Conservation (phyloP, 2,888 invertebrate genomes). For the Baronia brevicornis region DNA sequence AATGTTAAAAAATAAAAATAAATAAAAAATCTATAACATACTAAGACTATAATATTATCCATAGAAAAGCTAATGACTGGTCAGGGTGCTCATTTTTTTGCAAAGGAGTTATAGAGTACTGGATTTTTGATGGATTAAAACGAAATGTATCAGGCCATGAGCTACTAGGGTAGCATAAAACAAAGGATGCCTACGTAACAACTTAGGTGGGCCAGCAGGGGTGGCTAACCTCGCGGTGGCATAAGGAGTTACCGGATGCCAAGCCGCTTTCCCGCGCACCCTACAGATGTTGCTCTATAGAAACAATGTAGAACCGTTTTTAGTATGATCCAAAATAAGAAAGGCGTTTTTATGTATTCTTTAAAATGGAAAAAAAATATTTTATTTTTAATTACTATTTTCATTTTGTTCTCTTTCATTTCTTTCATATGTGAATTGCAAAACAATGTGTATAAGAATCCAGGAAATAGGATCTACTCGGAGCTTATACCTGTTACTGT, state of each 20-base stretch:
- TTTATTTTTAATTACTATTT: conserved; percentile 7
- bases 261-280: conserved; percentile 50
- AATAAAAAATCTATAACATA: too few species aligned
- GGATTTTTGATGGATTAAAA: conserved; percentile 19
- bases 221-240: conserved; percentile 34
- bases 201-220: conserved; percentile 39
- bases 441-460: too few species aligned
- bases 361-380: conserved; percentile 5
- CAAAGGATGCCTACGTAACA: conserved; percentile 53
- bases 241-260: conserved; percentile 31
- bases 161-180: conserved; percentile 56
- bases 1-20: too few species aligned
- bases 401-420: too few species aligned
- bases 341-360: conserved; percentile 14
- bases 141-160: conserved; percentile 22
- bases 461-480: too few species aligned
- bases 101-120: too few species aligned
- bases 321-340: conserved; percentile 40
- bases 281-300: conserved; percentile 52
- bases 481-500: too few species aligned
- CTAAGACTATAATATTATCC: too few species aligned
- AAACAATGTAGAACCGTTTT: conserved; percentile 38
- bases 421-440: too few species aligned
- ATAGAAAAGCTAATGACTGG: too few species aligned
- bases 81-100: too few species aligned